Conservation (phyloP, 2,888 invertebrate species). For the Achlya flavicornis region DNA sequence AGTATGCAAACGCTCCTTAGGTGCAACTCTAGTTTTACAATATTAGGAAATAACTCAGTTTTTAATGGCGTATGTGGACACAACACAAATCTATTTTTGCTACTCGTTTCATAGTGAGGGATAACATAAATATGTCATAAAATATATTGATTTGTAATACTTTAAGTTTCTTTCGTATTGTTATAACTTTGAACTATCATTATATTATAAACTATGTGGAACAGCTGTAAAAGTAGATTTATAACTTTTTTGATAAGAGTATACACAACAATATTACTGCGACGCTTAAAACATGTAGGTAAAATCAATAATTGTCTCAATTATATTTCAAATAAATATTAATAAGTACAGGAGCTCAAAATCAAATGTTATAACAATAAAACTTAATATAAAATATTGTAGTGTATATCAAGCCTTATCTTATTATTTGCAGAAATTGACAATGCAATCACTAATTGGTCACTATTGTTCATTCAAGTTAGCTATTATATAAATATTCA, state of each 20-base stretch:
- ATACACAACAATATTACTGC: background rate
- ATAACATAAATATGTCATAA: slow-evolving; percentile 6
- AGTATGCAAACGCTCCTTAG: background rate
- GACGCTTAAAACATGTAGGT: background rate
- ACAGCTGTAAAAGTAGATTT: background rate
- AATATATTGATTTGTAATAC: slow-evolving; percentile 8
- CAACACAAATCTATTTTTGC: background rate
- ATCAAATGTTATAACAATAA: background rate
- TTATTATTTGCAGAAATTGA: slow-evolving; percentile 10
- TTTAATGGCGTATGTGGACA: background rate
- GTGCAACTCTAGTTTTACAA: background rate
- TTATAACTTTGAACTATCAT: slow-evolving; percentile 42
- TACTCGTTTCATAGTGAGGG: background rate
- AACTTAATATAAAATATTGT: background rate
- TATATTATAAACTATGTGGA: slow-evolving; percentile 16
- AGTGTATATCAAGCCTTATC: background rate
- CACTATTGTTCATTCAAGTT: background rate
- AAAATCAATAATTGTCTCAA: background rate
- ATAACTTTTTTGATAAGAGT: background rate
- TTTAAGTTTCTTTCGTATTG: slow-evolving; percentile 26
- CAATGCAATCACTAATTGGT: slow-evolving; percentile 5
- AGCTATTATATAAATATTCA: background rate
- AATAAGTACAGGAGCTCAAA: background rate
- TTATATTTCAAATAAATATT: background rate
- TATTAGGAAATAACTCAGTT: background rate